Percentiles rank a stretch among this genome's conserved stretches.
These are phyloP conservation scores for Anguilla japonica DNA, from an alignment of 2,113 vertebrate species.

Conservation along the genomic window DNA sequence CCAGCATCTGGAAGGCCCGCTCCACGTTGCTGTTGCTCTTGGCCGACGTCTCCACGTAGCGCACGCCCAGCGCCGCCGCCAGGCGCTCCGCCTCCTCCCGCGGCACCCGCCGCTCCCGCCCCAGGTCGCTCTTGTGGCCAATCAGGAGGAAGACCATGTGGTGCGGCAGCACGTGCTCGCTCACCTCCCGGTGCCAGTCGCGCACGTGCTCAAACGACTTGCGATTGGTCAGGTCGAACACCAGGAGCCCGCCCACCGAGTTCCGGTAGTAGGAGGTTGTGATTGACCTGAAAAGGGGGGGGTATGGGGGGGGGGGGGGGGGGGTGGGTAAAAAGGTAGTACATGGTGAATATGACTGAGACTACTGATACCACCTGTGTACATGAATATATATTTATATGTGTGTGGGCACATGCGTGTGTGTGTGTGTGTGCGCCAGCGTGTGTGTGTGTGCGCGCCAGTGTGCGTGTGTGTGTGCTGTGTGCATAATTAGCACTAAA, in stretches of 20 bases:
- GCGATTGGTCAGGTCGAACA: constrained; percentile 84
- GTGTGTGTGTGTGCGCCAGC: too few species aligned
- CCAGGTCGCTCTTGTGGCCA: constrained; percentile 87
- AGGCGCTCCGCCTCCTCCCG: constrained; percentile 75
- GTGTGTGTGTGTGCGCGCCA: too few species aligned
- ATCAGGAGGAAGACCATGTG: constrained; percentile 81
- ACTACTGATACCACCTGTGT: too few species aligned
- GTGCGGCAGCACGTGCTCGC: constrained; percentile 65
- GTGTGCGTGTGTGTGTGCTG: too few species aligned
- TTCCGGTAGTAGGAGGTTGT: constrained; percentile 88
- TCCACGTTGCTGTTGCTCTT: constrained; percentile 77
- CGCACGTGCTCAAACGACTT: constrained; percentile 81
- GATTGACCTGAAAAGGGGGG: constrained; percentile 74
- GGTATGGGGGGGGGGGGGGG: too few species aligned
- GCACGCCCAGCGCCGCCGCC: constrained; percentile 74
- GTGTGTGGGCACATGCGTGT: too few species aligned
- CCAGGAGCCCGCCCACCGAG: constrained; percentile 78
- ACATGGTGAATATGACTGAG: background rate
- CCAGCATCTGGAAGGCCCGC: constrained; percentile 79
- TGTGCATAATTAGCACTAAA: too few species aligned
- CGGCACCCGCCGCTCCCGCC: constrained; percentile 65
- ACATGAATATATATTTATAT: too few species aligned
- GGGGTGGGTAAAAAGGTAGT: background rate
- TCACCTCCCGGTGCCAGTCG: constrained; percentile 81
- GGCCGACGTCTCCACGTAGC: constrained; percentile 83